phyloP scores from a whole-genome alignment of 2,888 invertebrate species.

The Encarsia formosa region DNA sequence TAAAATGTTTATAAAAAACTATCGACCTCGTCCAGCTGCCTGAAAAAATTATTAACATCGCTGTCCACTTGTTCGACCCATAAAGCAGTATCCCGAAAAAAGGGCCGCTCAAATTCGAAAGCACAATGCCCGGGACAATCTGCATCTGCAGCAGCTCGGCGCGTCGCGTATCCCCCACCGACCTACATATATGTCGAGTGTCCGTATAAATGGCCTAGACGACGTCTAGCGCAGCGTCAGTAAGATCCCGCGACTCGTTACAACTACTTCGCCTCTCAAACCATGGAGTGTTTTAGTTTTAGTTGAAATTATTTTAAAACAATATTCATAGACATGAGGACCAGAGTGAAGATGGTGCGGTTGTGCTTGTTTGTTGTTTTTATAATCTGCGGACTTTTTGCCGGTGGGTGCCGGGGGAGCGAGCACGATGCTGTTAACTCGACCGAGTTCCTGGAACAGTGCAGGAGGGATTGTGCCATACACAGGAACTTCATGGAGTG shows the following conservation, averaged over 20 bases:
- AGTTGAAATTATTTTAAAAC: no score
- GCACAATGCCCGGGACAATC: no score
- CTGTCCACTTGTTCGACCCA: no score
- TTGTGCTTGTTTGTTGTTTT: slow-evolving; percentile 7
- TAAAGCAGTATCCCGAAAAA: no score
- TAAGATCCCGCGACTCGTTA: slow-evolving; percentile 24
- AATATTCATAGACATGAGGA: no score
- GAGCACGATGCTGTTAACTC: slow-evolving; percentile 20
- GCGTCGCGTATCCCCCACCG: slow-evolving; percentile 42
- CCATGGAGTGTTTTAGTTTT: not conserved
- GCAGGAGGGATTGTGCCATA: slow-evolving; percentile 40
- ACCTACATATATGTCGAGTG: slow-evolving; percentile 43
- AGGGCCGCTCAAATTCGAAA: no score
- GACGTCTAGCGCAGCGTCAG: slow-evolving; percentile 43
- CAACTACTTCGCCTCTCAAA: slow-evolving; percentile 5
- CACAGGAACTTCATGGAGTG: slow-evolving; percentile 40
- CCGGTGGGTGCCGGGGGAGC: no score
- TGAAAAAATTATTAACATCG: no score
- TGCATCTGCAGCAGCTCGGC: no score
- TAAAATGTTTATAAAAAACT: no score
- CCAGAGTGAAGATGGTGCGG: not conserved
- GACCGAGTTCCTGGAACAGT: slow-evolving; percentile 42
- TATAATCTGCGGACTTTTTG: no score
- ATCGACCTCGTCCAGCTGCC: no score
- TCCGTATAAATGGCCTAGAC: slow-evolving; percentile 50